These are phyloP conservation scores for Muscicapa adusta DNA, from an alignment of 2,113 vertebrate species.

Conservation along the genomic window DNA sequence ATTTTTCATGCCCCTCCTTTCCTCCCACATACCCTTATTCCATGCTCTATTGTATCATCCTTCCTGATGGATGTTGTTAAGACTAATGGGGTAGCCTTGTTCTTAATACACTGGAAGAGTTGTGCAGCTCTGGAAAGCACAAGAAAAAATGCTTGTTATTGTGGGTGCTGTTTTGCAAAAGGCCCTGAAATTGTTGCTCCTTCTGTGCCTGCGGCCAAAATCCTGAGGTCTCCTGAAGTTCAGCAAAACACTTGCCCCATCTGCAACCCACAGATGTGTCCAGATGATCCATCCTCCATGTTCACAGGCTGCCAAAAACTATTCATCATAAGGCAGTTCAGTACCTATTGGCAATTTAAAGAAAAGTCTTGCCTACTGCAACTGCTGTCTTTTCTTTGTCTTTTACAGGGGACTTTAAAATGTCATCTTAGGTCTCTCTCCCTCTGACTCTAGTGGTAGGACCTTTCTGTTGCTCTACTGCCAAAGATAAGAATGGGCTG, in stretches of 20 bases:
- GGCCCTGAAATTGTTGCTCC: background rate
- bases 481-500: background rate
- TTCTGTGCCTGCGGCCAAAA: background rate
- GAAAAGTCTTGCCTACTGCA: background rate
- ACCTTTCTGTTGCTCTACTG: background rate
- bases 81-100: background rate
- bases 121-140: background rate
- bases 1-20: background rate
- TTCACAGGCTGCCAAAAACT: background rate
- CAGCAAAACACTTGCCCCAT: background rate
- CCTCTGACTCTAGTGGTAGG: background rate
- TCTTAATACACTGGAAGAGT: background rate
- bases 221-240: background rate
- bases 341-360: background rate
- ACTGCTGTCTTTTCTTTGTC: background rate
- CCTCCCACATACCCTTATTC: background rate
- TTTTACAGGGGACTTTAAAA: background rate
- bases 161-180: background rate
- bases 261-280: background rate
- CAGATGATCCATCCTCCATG: background rate
- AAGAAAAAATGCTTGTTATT: background rate
- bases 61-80: background rate
- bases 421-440: background rate
- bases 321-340: background rate
- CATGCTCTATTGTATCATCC: background rate